Evolutionary conservation across 2,113 vertebrate genomes (phyloP), one percentile per base, ranked within the genome.

Genomic region (Pungitius pungitius): DNA sequence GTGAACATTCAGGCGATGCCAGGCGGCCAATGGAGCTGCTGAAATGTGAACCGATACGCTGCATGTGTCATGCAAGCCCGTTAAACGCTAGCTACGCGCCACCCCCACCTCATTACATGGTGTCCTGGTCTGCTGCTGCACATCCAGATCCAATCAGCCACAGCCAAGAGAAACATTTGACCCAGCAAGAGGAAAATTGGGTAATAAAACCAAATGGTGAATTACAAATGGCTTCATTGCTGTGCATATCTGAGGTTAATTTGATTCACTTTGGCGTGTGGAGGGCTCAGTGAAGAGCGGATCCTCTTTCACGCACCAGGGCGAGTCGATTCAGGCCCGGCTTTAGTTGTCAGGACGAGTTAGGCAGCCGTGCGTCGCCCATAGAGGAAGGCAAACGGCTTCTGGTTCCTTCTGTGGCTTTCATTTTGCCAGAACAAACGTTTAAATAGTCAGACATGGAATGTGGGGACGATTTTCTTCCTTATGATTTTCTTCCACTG

Each of bases 281-380:
- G n/a, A 17, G 20, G 43, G 45, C 6, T 77, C 69, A 73, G 45
- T 61, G 20, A 57, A 61, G 3, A 24, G 49, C 55, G 57, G 49
- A 8, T 14, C 20, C 62, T 20, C 65, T 42, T 42, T 80, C 55
- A 60, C 56, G 62, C 66, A 43, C 24, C 24, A 60, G 22, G 62
- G 20, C 33, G 79, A 57, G 33, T 76, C 26, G 3, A 54, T 67
- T 61, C 62, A 69, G n/a, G 39, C 3, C 11, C n/a, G 49, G 15
- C 2, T 58, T 8, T 62, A 42, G 22, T 40, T 51, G 58, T 82
- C 73, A 47, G 35, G 35, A 17, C 24, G 30, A 20, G 63, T 75
- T 47, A 45, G 30, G 26, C 37, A 18, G 20, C 56, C 22, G 17
- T 4, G n/a, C 0, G 8, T 33, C 45, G 17, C 26, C 20, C 20